Base-by-base conservation (phyloP, 2,113 vertebrate species). In the Caranx melampygus region DNA sequence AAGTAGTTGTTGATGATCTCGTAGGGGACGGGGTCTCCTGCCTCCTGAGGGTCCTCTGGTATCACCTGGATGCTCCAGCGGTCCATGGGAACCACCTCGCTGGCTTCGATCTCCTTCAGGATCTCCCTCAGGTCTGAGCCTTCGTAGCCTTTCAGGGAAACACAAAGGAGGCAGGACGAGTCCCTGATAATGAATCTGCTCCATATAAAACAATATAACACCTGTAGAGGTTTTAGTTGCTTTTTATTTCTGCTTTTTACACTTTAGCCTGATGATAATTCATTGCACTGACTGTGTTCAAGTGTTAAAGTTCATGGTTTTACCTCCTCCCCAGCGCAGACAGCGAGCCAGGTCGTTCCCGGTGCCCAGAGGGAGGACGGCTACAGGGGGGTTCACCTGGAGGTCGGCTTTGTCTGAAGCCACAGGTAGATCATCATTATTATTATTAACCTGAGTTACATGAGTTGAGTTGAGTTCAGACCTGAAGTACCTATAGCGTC, bases 1-100 rank as follows among this genome's bases (percentile, higher is more conserved):
- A 98, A 98, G 89, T 98, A 98, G 94, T 97, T 98, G 90, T 97
- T 98, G 90, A 98, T 96, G 90, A 98, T 97, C 18, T 96, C 94
- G 55, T 96, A 95, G 55, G 97, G 97, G 13, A 97, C 95, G 0
- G 96, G 95, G 84, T 98, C 97, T 44, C 96, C 95, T 20, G 82
- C 89, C 60, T 96, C 96, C 35, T 87, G 71, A 3, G 92, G 92
- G 85, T 95, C 88, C 0, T 93, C 87, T 1, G 95, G 94, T 60
- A 93, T 94, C 89, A 98, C 96, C 84, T 93, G 92, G 78, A 97
- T 79, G 21, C 88, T 95, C 97, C 97, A 98, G 40, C 97, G 96
- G 88, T 99, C 97, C 95, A 99, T 92, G 68, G 70, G 68, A 26
- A 96, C 90, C 81, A 90, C 16, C 58, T 91, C 89, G 68, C 96